Evolutionary conservation across 2,113 vertebrate species (phyloP).

Genomic region (Crotalus viridis): DNA sequence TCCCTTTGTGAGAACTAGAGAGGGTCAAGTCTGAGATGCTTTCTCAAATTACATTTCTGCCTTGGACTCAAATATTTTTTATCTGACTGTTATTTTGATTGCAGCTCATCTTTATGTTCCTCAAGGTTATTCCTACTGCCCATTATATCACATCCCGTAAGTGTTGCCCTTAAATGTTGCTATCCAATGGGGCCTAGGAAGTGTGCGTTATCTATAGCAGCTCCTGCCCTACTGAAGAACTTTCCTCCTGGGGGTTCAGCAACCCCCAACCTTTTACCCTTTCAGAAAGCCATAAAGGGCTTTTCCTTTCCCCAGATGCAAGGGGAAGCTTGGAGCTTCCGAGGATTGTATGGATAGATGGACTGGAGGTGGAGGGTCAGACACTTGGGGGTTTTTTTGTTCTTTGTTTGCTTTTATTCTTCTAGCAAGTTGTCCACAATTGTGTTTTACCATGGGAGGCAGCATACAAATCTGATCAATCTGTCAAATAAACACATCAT

Average conservation of each 20-base stretch:
- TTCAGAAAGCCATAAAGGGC: neutral
- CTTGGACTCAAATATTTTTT: neutral
- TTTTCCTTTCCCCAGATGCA: neutral
- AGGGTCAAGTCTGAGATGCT: neutral
- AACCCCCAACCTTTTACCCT: neutral
- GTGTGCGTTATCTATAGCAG: neutral
- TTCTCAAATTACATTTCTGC: neutral
- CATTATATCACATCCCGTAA: neutral
- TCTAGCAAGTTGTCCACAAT: neutral
- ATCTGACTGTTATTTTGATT: neutral
- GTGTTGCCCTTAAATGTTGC: neutral
- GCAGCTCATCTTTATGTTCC: neutral
- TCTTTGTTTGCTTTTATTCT: neutral
- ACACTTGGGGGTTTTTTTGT: neutral
- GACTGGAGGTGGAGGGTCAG: neutral
- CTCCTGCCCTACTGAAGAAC: neutral
- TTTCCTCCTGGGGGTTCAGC: neutral
- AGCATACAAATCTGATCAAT: neutral
- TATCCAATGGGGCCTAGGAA: neutral
- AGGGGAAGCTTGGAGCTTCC: neutral
- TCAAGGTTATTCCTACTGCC: neutral
- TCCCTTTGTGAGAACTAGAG: neutral
- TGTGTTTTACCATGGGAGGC: neutral
- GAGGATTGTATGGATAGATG: neutral
- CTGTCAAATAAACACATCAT: neutral